Evolutionary conservation across 2,888 invertebrate genomes (phyloP).

Genomic region (Hofmannophila pseudospretella): DNA sequence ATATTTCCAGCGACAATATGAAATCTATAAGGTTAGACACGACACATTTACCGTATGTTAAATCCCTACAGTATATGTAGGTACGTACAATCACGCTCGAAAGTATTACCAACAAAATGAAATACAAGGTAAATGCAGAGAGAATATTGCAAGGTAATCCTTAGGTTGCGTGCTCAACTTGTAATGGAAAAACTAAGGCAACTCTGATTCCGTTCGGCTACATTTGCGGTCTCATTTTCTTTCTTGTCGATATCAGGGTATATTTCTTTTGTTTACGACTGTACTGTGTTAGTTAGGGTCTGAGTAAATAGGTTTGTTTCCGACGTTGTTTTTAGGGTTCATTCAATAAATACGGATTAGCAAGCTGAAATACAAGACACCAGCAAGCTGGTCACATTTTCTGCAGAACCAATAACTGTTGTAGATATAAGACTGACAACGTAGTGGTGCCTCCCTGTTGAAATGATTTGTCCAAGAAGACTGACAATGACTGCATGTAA

Average conservation of each 20-base stretch:
- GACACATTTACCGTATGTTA: too few species aligned
- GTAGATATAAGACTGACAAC: too few species aligned
- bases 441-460: too few species aligned
- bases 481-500: too few species aligned
- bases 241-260: conserved; percentile 8
- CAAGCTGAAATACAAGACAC: too few species aligned
- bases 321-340: neutral
- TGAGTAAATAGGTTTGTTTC: conserved; percentile 7
- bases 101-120: conserved; percentile 18
- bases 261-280: conserved; percentile 24
- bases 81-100: conserved; percentile 14
- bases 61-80: conserved; percentile 11
- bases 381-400: too few species aligned
- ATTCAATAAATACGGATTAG: too few species aligned
- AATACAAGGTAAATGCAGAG: conserved; percentile 16
- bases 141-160: conserved; percentile 36
- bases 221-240: conserved; percentile 14
- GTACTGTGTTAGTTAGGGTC: conserved; percentile 20
- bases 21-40: too few species aligned
- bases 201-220: conserved; percentile 11
- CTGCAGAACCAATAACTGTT: too few species aligned
- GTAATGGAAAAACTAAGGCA: conserved; percentile 46
- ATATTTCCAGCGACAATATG: too few species aligned
- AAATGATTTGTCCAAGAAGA: too few species aligned
- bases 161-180: conserved; percentile 40